Conservation (phyloP, 2,797 vertebrate genomes). For the Neoniphon sammara region DNA sequence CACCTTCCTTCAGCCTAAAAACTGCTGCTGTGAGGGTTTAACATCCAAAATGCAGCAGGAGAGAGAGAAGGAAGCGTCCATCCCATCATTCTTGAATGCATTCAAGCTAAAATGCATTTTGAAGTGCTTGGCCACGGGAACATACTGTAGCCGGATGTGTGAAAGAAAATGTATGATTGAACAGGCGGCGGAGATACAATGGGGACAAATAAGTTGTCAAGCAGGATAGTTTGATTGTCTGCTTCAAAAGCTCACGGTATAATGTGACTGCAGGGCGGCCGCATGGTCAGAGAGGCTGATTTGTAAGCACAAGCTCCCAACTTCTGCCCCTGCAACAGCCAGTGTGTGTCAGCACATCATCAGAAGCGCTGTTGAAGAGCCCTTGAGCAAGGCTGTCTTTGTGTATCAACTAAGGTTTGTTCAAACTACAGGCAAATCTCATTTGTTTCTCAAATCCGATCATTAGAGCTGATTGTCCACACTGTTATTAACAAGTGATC, state of each 20-base stretch:
- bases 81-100: conserved; percentile 23
- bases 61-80: not conserved
- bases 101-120: conserved; percentile 7
- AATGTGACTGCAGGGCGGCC: conserved; percentile 24
- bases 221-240: conserved; percentile 35
- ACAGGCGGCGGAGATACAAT: conserved; percentile 32
- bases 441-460: no score
- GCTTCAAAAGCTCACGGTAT: conserved; percentile 23
- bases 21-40: conserved; percentile 26
- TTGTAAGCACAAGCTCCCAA: conserved; percentile 4
- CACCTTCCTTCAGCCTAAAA: conserved; percentile 38
- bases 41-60: not conserved
- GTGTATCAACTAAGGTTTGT: no score
- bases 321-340: not conserved
- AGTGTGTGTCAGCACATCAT: conserved; percentile 21
- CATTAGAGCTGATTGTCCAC: no score
- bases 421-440: no score
- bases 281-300: conserved; percentile 1
- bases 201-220: conserved; percentile 42
- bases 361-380: conserved; percentile 16
- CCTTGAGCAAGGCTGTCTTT: conserved; percentile 22
- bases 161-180: conserved; percentile 38
- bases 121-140: not conserved
- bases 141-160: not conserved
- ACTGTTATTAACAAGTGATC: no score